Evolutionary conservation across 2,888 invertebrate species (phyloP).

Genomic region (Andrena hattorfiana): DNA sequence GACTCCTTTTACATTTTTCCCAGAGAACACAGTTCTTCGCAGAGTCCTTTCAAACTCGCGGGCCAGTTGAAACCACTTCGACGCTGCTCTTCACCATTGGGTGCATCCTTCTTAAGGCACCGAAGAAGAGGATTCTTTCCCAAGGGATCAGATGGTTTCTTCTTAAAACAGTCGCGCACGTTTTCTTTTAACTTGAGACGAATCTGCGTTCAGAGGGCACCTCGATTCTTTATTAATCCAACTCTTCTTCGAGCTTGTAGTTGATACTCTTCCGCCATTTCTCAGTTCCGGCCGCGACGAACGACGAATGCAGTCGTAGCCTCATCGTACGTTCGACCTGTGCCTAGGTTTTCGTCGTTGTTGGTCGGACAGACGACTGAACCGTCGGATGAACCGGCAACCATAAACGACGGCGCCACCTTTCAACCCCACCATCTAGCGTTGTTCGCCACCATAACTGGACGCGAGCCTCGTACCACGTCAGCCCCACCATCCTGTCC

Average conservation of each 20-base stretch:
- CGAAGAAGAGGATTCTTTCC: too few relatives aligned
- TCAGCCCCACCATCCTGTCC: conserved; percentile 63
- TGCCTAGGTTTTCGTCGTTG: conserved; percentile 31
- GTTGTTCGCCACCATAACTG: conserved; percentile 66
- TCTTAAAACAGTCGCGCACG: not conserved
- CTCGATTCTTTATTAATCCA: conserved; percentile 2
- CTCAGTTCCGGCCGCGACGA: not conserved
- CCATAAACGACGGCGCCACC: conserved; percentile 74
- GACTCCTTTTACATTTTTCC: conserved; percentile 23
- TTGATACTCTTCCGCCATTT: not conserved
- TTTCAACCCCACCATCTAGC: conserved; percentile 73
- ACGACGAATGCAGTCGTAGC: not conserved
- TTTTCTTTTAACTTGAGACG: not conserved
- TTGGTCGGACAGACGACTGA: conserved; percentile 55
- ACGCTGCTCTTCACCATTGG: not conserved
- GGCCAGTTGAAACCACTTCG: not conserved
- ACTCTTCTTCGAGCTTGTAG: not conserved
- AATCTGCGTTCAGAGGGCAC: not conserved
- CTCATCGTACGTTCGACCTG: not conserved
- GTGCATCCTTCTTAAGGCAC: not conserved
- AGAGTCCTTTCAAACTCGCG: not conserved
- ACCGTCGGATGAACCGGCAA: conserved; percentile 63
- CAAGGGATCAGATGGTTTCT: not conserved
- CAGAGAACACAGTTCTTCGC: not conserved
- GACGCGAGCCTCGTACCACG: conserved; percentile 48